Base-by-base conservation (phyloP, 2,888 invertebrate genomes). In the Endotricha flammealis region DNA sequence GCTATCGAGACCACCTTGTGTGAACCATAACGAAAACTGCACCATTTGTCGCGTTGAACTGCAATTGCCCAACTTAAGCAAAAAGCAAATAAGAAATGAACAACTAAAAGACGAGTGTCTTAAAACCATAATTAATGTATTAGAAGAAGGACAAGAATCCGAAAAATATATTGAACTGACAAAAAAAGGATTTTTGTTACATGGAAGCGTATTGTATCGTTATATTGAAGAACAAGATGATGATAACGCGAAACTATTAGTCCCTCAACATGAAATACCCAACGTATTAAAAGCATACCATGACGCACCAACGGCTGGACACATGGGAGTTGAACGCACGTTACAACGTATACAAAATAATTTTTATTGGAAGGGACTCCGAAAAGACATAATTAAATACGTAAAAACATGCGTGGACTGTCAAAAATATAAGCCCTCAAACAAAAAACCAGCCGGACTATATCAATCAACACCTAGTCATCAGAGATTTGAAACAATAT, bases 241-340 rank as follows among this genome's bases (percentile, higher is more conserved):
- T 4, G 48, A 50, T 8, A 38, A 46, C 1, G 32, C 43, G 2
- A 39, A 42, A 16, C 28, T 53, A 5, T 28, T 46, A 1, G 46
- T 48, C 1, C 59, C 59, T 1, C 14, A 24, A 9, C 41, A 46
- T 2, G 48, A 45, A 24, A 30, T 44, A 12, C 10, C 12, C 0
- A 29, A 39, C 4, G 29, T 57, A 1, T 22, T 57, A 20, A 8
- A 8, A 1, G 41, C 12, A 3, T 53, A 49, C n/a, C 60, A 59
- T 20, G 49, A 53, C 11, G 40, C 41, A 3, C 41, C 45, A 0
- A 17, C 39, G 1, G 50, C 62, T 0, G 63, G 59, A 3, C 62
- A 66, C 25, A 50, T 33, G 12, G 42, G 42, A 12, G 12, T 20
- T 2, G 42, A 42, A 1, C 36, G 33, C 12, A 41, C 44, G 0